phyloP scores from a whole-genome alignment of 2,888 invertebrate species.

The Furcula furcula region DNA sequence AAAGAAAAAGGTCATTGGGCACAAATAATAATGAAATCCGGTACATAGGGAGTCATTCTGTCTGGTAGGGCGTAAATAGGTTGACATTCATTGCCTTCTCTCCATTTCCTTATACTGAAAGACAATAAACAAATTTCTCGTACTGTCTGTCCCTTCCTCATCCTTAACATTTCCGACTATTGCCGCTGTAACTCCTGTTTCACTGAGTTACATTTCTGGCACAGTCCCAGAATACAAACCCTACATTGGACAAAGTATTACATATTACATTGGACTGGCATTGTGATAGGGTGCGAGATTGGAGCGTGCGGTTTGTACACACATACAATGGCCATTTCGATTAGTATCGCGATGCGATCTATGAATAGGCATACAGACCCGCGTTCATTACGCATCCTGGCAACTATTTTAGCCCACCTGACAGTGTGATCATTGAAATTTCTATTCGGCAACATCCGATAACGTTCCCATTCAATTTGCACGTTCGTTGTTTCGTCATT shows the following conservation, averaged over 20 bases:
- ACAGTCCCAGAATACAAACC: slow-evolving; percentile 27
- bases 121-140: too few relatives aligned
- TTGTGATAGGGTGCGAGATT: slow-evolving; percentile 56
- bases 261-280: slow-evolving; percentile 28
- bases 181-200: too few relatives aligned
- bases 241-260: slow-evolving; percentile 28
- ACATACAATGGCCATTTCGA: slow-evolving; percentile 57
- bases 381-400: slow-evolving; percentile 43
- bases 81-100: too few relatives aligned
- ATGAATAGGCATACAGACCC: slow-evolving; percentile 29
- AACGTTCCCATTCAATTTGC: slow-evolving; percentile 18
- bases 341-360: slow-evolving; percentile 62
- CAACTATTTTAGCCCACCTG: slow-evolving; percentile 27
- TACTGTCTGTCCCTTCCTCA: too few relatives aligned
- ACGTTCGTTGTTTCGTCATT: slow-evolving; percentile 14
- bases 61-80: too few relatives aligned
- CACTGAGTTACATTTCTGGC: too few relatives aligned
- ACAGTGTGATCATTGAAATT: slow-evolving; percentile 23
- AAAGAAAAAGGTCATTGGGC: too few relatives aligned
- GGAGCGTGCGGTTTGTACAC: slow-evolving; percentile 63
- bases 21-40: too few relatives aligned
- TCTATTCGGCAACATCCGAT: slow-evolving; percentile 29
- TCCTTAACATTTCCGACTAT: too few relatives aligned
- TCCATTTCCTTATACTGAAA: too few relatives aligned
- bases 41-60: too few relatives aligned